These are phyloP conservation scores for Echinops telfairi DNA, from an alignment of 2,113 vertebrate species.

Conservation along the genomic window DNA sequence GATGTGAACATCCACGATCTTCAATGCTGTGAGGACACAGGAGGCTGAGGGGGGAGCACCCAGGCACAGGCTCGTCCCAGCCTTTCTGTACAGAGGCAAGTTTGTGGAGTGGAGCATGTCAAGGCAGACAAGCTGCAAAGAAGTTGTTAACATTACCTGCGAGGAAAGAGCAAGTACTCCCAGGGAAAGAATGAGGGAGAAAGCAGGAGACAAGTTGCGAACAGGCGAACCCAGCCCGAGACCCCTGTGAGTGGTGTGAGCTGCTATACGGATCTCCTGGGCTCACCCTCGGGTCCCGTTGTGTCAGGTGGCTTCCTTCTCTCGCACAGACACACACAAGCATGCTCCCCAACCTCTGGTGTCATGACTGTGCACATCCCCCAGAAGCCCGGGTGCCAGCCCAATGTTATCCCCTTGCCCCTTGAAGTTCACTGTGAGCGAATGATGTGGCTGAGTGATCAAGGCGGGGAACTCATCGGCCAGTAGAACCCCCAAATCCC, in stretches of 20 bases:
- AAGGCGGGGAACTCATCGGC: constrained; percentile 39
- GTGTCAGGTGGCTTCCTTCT: background rate
- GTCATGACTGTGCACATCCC: background rate
- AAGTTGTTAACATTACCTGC: background rate
- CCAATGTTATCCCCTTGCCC: background rate
- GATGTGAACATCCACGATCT: background rate
- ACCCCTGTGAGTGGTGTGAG: too few relatives aligned
- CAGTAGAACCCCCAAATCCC: constrained; percentile 62
- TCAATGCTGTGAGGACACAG: background rate
- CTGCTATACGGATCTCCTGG: background rate
- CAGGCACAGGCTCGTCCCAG: too few relatives aligned
- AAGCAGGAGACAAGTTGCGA: background rate
- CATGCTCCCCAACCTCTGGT: background rate
- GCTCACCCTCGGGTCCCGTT: background rate
- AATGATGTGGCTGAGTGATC: background rate
- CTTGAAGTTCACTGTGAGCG: background rate
- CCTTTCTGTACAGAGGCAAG: background rate
- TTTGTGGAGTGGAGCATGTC: background rate
- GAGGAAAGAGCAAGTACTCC: background rate
- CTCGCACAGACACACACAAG: background rate
- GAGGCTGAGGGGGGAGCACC: background rate
- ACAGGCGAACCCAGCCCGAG: background rate
- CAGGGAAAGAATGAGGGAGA: background rate
- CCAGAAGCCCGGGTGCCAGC: background rate
- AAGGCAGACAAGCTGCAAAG: background rate